These are phyloP conservation scores for Mixornis gularis DNA, from an alignment of 2,113 vertebrate genomes.

Conservation along the genomic window DNA sequence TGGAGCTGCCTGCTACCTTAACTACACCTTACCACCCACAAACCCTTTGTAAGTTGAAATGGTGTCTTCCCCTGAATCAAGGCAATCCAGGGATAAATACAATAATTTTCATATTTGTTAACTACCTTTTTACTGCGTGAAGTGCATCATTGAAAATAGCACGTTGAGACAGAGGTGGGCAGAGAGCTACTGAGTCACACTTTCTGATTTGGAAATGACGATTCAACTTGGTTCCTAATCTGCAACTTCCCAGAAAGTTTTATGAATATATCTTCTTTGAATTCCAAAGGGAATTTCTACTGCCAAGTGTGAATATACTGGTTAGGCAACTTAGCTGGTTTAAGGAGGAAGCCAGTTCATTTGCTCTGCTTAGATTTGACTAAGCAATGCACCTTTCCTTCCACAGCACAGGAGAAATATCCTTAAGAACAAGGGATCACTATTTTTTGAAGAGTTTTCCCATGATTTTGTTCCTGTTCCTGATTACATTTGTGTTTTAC, in stretches of 20 bases:
- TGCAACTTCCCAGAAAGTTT: background rate
- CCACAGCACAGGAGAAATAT: background rate
- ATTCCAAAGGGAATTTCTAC: background rate
- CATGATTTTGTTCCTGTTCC: background rate
- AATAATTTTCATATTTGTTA: background rate
- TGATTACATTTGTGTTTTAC: background rate
- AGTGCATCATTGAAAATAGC: background rate
- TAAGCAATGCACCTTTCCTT: background rate
- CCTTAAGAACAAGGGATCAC: background rate
- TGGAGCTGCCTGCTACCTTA: background rate
- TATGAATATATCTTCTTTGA: background rate
- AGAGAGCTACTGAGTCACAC: background rate
- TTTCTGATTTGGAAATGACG: background rate
- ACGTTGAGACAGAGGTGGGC: background rate
- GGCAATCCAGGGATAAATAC: background rate
- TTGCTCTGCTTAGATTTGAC: background rate
- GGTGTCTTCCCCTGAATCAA: background rate
- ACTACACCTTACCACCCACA: background rate
- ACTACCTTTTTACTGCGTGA: background rate
- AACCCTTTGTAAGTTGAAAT: background rate
- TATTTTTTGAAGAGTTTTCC: background rate
- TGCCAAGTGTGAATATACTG: background rate
- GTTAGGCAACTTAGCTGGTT: background rate
- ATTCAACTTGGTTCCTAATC: background rate
- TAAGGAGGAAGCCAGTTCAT: background rate